phyloP scores from a whole-genome alignment of 2,113 vertebrate species.

The Reinhardtius hippoglossoides region DNA sequence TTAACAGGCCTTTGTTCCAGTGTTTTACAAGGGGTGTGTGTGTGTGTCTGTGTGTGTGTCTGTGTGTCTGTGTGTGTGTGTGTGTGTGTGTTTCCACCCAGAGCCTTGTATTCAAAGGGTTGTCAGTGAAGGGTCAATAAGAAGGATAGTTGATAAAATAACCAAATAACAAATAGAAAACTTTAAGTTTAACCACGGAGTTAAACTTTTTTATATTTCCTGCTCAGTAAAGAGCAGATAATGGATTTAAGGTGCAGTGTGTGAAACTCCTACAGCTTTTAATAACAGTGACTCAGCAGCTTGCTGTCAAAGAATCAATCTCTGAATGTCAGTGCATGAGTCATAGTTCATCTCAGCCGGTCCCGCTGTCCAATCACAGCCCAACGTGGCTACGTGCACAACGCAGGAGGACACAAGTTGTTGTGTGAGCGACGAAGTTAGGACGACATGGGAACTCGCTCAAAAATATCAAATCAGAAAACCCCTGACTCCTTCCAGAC shows the following conservation, averaged over 20 bases:
- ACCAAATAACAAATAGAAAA: background rate
- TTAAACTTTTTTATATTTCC: background rate
- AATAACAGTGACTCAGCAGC: background rate
- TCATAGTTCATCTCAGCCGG: background rate
- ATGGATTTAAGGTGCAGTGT: background rate
- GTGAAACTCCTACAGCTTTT: background rate
- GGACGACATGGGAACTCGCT: too few relatives aligned
- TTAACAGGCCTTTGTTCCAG: background rate
- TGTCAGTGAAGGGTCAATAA: background rate
- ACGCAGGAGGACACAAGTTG: background rate
- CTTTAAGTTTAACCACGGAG: background rate
- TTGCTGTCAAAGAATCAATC: accelerated
- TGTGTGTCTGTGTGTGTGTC: background rate
- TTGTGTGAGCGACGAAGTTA: background rate
- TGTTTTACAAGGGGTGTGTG: slow-evolving; percentile 10
- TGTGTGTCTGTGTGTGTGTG: background rate
- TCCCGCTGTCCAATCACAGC: background rate
- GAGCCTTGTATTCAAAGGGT: background rate
- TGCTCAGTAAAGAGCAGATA: background rate
- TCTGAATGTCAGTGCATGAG: background rate
- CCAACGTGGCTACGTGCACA: background rate
- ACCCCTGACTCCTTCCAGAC: too few relatives aligned
- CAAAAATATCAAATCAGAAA: too few relatives aligned
- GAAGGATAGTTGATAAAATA: background rate
- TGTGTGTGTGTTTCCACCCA: background rate